Percentiles rank a stretch among this genome's conserved stretches.
Evolutionary conservation across 2,888 invertebrate genomes (phyloP).

Genomic region (Clepsis dumicolana): DNA sequence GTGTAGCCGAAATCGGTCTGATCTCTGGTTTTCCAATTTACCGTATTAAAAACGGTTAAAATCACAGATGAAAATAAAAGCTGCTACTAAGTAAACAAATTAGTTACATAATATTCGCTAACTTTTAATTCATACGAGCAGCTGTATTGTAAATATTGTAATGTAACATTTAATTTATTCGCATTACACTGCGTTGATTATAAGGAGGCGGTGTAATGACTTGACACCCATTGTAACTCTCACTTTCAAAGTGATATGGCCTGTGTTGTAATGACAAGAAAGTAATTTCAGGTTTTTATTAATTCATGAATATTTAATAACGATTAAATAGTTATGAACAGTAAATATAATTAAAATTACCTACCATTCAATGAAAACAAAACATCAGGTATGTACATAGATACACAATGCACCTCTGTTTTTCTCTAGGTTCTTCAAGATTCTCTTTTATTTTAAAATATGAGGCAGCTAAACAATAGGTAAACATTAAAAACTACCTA

Average conservation of each 20-base stretch:
- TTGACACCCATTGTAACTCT: conserved; percentile 31
- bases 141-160: neutral
- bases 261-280: conserved; percentile 23
- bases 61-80: neutral
- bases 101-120: neutral
- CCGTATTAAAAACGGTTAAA: neutral
- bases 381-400: neutral
- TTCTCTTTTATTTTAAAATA: too few species aligned
- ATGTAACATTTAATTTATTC: conserved; percentile 11
- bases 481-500: too few species aligned
- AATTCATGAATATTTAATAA: conserved; percentile 36
- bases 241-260: conserved; percentile 29
- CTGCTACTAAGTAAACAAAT: neutral
- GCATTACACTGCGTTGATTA: neutral
- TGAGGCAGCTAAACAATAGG: too few species aligned
- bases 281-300: conserved; percentile 30
- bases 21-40: neutral
- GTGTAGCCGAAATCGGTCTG: neutral
- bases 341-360: conserved; percentile 16
- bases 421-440: too few species aligned
- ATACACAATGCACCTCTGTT: too few species aligned
- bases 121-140: neutral
- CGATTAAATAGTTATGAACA: conserved; percentile 15
- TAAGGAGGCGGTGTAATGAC: conserved; percentile 20
- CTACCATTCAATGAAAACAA: neutral